Evolutionary conservation across 2,888 invertebrate species (phyloP).

Genomic region (Ophion ventricosus): DNA sequence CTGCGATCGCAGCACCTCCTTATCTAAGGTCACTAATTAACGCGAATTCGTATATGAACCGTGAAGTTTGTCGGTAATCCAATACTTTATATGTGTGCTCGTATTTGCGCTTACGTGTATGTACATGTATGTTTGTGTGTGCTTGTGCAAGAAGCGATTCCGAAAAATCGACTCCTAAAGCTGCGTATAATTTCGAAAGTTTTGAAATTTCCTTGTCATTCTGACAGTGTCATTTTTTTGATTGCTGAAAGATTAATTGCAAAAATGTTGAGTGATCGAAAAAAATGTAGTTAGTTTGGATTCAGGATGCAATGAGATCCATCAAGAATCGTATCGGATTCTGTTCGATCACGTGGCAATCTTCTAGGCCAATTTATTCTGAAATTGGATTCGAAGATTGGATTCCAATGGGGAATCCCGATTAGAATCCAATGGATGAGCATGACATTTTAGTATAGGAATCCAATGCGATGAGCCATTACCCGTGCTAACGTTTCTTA

Average conservation of each 20-base stretch:
- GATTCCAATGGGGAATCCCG: too few relatives aligned
- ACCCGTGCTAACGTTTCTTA: too few relatives aligned
- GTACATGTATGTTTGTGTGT: neutral
- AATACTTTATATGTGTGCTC: neutral
- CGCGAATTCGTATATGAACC: slow-evolving; percentile 67
- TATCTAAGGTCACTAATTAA: slow-evolving; percentile 61
- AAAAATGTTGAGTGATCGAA: neutral
- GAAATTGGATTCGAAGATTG: too few relatives aligned
- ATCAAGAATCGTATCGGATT: too few relatives aligned
- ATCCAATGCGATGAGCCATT: too few relatives aligned
- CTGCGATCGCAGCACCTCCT: slow-evolving; percentile 40
- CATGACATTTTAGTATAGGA: too few relatives aligned
- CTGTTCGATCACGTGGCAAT: too few relatives aligned
- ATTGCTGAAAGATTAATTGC: neutral
- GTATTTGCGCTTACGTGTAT: neutral
- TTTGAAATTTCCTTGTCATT: neutral
- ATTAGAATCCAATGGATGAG: too few relatives aligned
- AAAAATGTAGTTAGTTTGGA: too few relatives aligned
- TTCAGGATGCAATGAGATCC: too few relatives aligned
- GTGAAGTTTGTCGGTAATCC: slow-evolving; percentile 59
- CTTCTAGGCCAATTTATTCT: too few relatives aligned
- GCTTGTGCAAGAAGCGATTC: slow-evolving; percentile 17
- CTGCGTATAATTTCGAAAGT: slow-evolving; percentile 35
- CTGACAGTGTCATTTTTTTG: neutral
- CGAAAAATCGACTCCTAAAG: slow-evolving; percentile 44